Percentiles rank a stretch among this genome's conserved stretches.
Evolutionary conservation across 2,113 vertebrate genomes (phyloP).

Genomic region (Rafetus swinhoei): DNA sequence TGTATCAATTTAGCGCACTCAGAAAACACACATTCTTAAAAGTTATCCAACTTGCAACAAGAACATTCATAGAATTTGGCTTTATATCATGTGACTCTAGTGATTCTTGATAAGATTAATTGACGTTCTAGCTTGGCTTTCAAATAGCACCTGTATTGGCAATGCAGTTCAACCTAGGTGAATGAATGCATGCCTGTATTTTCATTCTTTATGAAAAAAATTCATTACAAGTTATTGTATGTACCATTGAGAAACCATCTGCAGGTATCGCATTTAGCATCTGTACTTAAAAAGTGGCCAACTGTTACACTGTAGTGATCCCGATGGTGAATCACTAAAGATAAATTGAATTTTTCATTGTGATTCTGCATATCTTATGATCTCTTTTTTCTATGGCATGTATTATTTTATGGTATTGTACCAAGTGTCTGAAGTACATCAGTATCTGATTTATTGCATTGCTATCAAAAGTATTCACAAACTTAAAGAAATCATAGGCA

Average conservation of each 20-base stretch:
- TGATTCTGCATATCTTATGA: neutral
- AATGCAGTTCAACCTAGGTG: slow-evolving; percentile 24
- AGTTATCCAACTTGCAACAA: slow-evolving; percentile 21
- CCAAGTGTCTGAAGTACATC: slow-evolving; percentile 2
- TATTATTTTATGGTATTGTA: slow-evolving; percentile 24
- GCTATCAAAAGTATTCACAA: slow-evolving; percentile 39
- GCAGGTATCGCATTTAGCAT: slow-evolving; percentile 61
- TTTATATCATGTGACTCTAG: neutral
- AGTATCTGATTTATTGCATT: neutral
- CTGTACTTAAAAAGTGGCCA: slow-evolving; percentile 61
- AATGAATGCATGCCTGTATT: neutral
- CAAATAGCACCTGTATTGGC: slow-evolving; percentile 16
- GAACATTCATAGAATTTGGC: slow-evolving; percentile 20
- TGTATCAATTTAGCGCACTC: neutral
- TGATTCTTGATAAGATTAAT: slow-evolving; percentile 45
- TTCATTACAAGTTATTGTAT: slow-evolving; percentile 40
- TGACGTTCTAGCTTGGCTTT: slow-evolving; percentile 38
- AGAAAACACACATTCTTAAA: neutral
- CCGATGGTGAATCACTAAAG: slow-evolving; percentile 12
- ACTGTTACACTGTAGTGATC: slow-evolving; percentile 38
- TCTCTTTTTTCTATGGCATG: slow-evolving; percentile 13
- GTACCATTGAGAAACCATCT: slow-evolving; percentile 59
- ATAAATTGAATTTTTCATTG: slow-evolving; percentile 18
- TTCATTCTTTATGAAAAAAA: slow-evolving; percentile 51
- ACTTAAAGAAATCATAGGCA: neutral